Conservation (phyloP, 2,797 vertebrate species). For the Scolopax rusticola region DNA sequence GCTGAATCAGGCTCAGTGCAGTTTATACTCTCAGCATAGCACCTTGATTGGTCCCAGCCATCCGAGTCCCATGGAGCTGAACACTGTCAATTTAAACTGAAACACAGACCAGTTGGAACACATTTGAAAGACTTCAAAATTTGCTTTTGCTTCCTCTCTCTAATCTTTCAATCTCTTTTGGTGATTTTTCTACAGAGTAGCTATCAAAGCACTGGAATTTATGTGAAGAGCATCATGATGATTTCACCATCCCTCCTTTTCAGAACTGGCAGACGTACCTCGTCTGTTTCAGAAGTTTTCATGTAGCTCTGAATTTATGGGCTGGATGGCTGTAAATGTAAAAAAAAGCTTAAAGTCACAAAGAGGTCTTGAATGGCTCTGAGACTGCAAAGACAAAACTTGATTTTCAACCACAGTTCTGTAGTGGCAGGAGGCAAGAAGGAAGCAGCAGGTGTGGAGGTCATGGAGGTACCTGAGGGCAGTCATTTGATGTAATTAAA, state of each 20-base stretch:
- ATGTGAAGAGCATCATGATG: not conserved
- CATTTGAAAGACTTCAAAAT: not conserved
- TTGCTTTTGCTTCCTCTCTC: not conserved
- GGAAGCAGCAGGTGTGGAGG: not conserved
- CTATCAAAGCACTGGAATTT: not conserved
- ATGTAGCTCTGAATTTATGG: not conserved
- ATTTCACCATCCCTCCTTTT: not conserved
- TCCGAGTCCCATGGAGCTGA: not conserved
- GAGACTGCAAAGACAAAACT: not conserved
- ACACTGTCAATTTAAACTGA: not conserved
- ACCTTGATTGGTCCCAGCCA: not conserved
- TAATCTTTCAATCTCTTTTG: not conserved
- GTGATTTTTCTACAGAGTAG: not conserved
- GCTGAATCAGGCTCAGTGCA: not conserved
- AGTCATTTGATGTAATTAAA: not conserved
- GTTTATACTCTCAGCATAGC: not conserved
- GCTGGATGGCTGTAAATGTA: not conserved
- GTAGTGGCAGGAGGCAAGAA: not conserved
- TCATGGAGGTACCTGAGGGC: not conserved
- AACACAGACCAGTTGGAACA: not conserved
- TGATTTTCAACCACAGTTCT: not conserved
- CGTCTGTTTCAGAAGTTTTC: not conserved
- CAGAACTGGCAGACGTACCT: not conserved
- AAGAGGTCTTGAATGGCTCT: not conserved
- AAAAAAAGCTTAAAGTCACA: not conserved